Conservation (phyloP, 2,797 vertebrate genomes). For the Enoplosus armatus region DNA sequence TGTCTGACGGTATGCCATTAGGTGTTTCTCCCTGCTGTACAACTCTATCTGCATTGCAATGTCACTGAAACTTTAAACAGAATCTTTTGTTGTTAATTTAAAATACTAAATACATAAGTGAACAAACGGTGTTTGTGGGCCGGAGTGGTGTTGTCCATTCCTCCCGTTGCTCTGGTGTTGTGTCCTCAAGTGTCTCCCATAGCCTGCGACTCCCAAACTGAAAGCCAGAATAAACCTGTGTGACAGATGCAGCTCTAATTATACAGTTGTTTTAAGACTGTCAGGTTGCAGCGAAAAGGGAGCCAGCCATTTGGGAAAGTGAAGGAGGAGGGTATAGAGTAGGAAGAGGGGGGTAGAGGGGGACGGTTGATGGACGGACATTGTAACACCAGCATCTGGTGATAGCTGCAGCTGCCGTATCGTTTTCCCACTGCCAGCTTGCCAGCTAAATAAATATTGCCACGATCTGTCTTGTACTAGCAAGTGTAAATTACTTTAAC, state of each 20-base stretch:
- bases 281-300: conserved; percentile 85
- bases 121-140: not conserved
- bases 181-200: conserved; percentile 54
- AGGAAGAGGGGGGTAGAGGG: conserved; percentile 45
- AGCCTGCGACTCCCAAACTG: conserved; percentile 58
- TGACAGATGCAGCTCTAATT: conserved; percentile 88
- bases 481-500: conserved; percentile 90
- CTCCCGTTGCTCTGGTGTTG: conserved; percentile 30
- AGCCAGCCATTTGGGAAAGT: conserved; percentile 81
- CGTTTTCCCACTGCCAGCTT: conserved; percentile 84
- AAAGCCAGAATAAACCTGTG: conserved; percentile 73
- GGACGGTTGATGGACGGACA: conserved; percentile 85
- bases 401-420: conserved; percentile 87
- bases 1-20: conserved; percentile 38
- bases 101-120: conserved; percentile 1
- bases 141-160: not conserved
- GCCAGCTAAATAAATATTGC: conserved; percentile 90
- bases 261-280: conserved; percentile 90
- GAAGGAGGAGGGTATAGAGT: conserved; percentile 69
- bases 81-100: not conserved
- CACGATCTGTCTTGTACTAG: conserved; percentile 89
- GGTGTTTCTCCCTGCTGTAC: conserved; percentile 13
- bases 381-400: conserved; percentile 87
- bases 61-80: not conserved
- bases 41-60: conserved; percentile 12